phyloP scores from a whole-genome alignment of 1,140 invertebrate genomes.

The Lepidostoma basale region DNA sequence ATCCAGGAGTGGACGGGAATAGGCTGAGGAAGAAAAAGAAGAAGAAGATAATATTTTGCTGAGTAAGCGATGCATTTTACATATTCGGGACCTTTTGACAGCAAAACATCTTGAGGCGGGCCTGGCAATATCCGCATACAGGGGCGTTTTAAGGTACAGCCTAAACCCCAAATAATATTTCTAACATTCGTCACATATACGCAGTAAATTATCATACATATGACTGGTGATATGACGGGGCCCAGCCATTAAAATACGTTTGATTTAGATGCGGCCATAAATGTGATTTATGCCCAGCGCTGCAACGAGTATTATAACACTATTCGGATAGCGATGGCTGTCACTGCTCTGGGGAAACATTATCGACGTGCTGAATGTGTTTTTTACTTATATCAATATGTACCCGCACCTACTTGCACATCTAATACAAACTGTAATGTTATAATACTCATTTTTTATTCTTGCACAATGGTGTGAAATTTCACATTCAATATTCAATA shows the following conservation, averaged over 20 bases:
- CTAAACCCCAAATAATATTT: constrained; percentile 56
- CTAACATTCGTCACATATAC: constrained; percentile 64
- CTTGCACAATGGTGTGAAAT: no score
- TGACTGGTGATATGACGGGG: constrained; percentile 62
- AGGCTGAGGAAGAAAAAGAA: no score
- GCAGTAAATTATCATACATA: constrained; percentile 63
- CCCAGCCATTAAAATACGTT: constrained; percentile 63
- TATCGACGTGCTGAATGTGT: constrained; percentile 28
- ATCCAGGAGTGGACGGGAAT: no score
- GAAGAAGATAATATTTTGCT: no score
- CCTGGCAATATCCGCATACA: not conserved
- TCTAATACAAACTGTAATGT: not conserved
- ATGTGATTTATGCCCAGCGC: constrained; percentile 59
- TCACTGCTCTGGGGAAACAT: constrained; percentile 36
- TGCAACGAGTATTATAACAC: constrained; percentile 45
- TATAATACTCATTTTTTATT: not conserved
- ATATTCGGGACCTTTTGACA: no score
- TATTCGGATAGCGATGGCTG: constrained; percentile 24
- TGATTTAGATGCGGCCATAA: constrained; percentile 65
- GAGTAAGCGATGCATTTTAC: no score
- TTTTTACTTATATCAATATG: not conserved
- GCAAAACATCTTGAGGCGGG: no score
- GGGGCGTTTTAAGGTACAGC: constrained; percentile 27
- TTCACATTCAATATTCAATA: no score
- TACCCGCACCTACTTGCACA: not conserved